These are phyloP conservation scores for Digitonthophagus gazella DNA, from an alignment of 2,888 invertebrate genomes.

Conservation along the genomic window DNA sequence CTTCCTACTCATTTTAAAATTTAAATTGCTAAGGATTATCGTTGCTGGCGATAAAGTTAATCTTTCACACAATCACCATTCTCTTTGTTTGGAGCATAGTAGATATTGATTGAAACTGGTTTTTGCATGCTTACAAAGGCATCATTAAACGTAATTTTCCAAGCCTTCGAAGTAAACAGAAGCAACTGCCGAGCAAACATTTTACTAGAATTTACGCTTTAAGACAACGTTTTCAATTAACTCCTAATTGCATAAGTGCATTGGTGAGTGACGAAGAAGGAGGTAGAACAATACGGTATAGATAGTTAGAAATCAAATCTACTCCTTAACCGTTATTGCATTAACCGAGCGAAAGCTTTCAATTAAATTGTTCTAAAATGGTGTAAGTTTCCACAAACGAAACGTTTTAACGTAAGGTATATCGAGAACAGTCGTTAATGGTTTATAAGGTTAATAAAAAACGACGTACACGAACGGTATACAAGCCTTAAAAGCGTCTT, in stretches of 20 bases:
- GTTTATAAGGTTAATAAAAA: neutral
- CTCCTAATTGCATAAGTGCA: conserved; percentile 3
- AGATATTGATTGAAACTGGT: no score
- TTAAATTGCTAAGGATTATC: no score
- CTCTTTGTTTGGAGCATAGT: no score
- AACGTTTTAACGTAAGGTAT: neutral
- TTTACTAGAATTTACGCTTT: neutral
- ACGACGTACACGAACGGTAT: neutral
- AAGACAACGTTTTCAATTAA: conserved; percentile 13
- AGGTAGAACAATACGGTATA: neutral
- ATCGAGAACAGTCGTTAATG: neutral
- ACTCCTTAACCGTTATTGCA: conserved; percentile 1
- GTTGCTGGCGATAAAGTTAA: no score
- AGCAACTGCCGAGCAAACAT: conserved; percentile 3
- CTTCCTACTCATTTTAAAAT: no score
- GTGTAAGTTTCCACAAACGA: no score
- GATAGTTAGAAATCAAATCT: neutral
- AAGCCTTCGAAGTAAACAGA: neutral
- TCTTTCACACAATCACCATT: no score
- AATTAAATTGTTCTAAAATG: neutral
- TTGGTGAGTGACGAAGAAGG: neutral
- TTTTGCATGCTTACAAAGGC: neutral
- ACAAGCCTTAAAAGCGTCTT: neutral
- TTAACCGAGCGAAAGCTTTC: conserved; percentile 5
- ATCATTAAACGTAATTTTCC: conserved; percentile 8